Conservation (phyloP, 2,797 vertebrate species). For the Iguana delicatissima region DNA sequence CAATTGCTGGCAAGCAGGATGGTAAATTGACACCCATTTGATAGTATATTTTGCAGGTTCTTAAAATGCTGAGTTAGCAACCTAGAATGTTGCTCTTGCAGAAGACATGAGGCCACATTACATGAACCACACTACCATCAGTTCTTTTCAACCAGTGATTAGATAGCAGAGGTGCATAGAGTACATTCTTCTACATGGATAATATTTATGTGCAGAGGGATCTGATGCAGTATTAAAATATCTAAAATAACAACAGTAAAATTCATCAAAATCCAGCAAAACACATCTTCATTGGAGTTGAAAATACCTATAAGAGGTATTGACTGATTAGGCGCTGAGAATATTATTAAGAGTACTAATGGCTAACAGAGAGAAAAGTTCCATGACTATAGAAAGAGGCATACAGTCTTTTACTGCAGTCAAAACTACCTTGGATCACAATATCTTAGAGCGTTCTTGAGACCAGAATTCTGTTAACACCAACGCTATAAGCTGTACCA, state of each 20-base stretch:
- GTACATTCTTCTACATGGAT: background rate
- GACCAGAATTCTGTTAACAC: background rate
- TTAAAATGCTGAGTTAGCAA: background rate
- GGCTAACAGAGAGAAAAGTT: background rate
- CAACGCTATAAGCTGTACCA: background rate
- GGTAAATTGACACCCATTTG: conserved; percentile 7
- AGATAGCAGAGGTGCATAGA: background rate
- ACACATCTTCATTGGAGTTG: background rate
- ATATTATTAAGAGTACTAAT: background rate
- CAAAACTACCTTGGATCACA: background rate
- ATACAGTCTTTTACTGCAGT: background rate
- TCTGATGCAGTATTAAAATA: too few relatives aligned
- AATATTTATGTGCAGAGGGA: background rate
- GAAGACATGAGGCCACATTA: background rate
- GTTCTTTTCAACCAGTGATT: background rate
- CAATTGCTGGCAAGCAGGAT: background rate
- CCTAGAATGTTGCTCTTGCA: background rate
- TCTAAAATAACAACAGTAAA: background rate
- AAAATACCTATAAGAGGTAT: background rate
- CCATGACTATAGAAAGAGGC: background rate
- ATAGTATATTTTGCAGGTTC: background rate
- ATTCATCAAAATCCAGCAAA: background rate
- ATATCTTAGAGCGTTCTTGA: background rate
- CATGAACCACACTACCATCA: background rate
- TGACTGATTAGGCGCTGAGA: background rate